Conservation (phyloP, 2,888 invertebrate species). For the Atethmia centrago region DNA sequence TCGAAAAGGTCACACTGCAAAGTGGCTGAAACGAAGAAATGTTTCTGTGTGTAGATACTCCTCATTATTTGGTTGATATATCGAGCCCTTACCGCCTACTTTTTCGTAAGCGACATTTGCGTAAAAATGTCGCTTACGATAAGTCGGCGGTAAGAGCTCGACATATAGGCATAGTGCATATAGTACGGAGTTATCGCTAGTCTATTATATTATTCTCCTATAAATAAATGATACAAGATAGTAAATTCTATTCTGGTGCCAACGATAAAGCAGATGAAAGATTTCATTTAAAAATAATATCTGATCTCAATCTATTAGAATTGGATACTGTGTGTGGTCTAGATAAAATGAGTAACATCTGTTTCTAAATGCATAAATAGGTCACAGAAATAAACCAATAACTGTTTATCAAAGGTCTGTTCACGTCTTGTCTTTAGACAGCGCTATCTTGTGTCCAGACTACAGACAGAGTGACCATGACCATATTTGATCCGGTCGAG, state of each 20-base stretch:
- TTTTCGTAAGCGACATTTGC: too few species aligned
- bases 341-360: constrained; percentile 43
- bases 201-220: neutral
- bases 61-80: neutral
- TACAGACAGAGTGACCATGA: neutral
- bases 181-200: neutral
- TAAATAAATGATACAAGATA: constrained; percentile 2
- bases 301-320: constrained; percentile 1
- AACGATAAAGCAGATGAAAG: neutral
- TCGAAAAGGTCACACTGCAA: neutral
- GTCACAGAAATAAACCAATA: constrained; percentile 16
- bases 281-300: constrained; percentile 28
- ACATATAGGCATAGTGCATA: too few species aligned
- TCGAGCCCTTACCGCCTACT: too few species aligned
- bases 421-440: constrained; percentile 8
- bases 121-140: too few species aligned
- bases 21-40: neutral
- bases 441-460: neutral
- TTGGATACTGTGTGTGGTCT: constrained; percentile 43
- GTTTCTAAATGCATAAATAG: constrained; percentile 39
- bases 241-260: constrained; percentile 2
- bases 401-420: constrained; percentile 5
- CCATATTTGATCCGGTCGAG: constrained; percentile 3
- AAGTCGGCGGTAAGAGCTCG: too few species aligned
- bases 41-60: neutral